Evolutionary conservation across 2,797 vertebrate species (phyloP).

Genomic region (Gadopsis bispinosus): DNA sequence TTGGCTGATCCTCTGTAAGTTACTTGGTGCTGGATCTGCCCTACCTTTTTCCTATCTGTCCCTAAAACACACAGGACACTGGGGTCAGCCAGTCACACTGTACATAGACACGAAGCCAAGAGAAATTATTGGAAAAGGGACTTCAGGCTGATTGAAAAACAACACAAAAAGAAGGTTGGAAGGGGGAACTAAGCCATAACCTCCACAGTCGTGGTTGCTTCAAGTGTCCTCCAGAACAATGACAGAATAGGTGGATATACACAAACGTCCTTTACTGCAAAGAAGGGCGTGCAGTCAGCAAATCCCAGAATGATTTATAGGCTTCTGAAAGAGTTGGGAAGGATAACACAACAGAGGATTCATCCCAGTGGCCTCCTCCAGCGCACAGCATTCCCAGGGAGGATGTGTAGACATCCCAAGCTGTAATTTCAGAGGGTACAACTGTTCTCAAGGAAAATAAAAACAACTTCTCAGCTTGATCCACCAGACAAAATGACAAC

Average conservation of each 20-base stretch:
- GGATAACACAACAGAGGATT: slow-evolving; percentile 28
- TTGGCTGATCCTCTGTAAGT: slow-evolving; percentile 6
- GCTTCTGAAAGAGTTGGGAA: slow-evolving; percentile 19
- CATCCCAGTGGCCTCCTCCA: slow-evolving; percentile 56
- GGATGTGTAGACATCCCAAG: background rate
- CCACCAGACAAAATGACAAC: slow-evolving; percentile 43
- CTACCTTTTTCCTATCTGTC: slow-evolving; percentile 21
- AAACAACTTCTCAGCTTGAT: slow-evolving; percentile 27
- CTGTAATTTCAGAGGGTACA: slow-evolving; percentile 32
- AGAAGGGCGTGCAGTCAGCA: background rate
- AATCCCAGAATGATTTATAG: slow-evolving; percentile 37
- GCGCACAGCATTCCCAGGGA: slow-evolving; percentile 57
- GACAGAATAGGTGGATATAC: slow-evolving; percentile 18
- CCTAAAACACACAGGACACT: slow-evolving; percentile 34
- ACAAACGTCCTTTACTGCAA: slow-evolving; percentile 13
- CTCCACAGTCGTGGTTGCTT: slow-evolving; percentile 40
- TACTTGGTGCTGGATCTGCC: slow-evolving; percentile 29
- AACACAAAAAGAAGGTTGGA: background rate
- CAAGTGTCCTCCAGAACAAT: slow-evolving; percentile 19
- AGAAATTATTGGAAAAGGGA: slow-evolving; percentile 30
- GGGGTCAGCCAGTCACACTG: slow-evolving; percentile 53
- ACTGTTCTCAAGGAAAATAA: slow-evolving; percentile 43
- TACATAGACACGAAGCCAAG: slow-evolving; percentile 52
- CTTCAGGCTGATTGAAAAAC: background rate
- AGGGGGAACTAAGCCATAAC: slow-evolving; percentile 18